Evolutionary conservation across 2,797 vertebrate genomes (phyloP), one percentile per base, ranked within the genome.

Genomic region (Pantherophis vulpinus): DNA sequence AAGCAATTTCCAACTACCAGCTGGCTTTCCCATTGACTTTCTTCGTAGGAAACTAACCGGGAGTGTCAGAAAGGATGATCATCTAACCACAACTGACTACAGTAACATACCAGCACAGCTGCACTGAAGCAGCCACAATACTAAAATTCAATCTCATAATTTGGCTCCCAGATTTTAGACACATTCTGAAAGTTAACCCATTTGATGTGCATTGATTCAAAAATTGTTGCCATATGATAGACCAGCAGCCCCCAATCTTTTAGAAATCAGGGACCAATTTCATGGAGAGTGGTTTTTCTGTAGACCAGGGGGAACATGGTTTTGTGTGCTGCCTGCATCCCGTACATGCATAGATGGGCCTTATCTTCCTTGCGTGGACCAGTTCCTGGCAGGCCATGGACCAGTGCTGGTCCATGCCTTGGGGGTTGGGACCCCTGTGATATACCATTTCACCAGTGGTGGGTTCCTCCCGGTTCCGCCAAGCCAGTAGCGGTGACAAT

Each of bases 231-330:
- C 14, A 18, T 70, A 70, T 32, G n/a, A 70, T 32, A 70, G n/a
- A 70, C n/a, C n/a, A 70, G 66, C n/a, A 32, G 66, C 2, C n/a
- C 2, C 66, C n/a, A 32, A 32, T 18, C 14, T 70, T 70, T 70
- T 32, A 14, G n/a, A n/a, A 70, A 70, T 32, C 14, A 32, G n/a
- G 63, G 63, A 32, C 2, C 63, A 70, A n/a, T 70, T 32, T n/a
- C 29, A 32, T 70, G 63, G n/a, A 70, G 5, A 70, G 29, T n/a
- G 5, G 2, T 32, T 70, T 70, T 61, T 61, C 60, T 61, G 60
- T 1, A 5, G 9, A 23, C 8, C 0, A 3, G 10, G 60, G 25
- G 3, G 3, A 10, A 27, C 3, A 1, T 61, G 23, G 25, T 27
- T 27, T 70, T 70, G n/a, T 5, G 0, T 4, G 3, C 29, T 70